Conservation (phyloP, 2,888 invertebrate genomes). For the Halictus quadricinctus region DNA sequence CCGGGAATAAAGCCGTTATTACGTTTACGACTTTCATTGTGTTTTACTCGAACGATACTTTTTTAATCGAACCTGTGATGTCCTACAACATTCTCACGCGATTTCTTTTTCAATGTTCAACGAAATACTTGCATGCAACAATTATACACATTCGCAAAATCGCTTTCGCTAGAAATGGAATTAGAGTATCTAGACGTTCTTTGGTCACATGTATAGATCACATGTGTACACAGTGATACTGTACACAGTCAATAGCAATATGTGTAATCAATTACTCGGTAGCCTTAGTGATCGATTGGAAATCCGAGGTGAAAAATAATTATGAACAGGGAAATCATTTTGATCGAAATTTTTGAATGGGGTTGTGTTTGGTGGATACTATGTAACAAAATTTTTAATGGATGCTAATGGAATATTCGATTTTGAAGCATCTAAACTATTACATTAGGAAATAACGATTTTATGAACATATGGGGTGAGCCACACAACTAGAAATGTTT, state of each 20-base stretch:
- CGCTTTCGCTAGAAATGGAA: slow-evolving; percentile 35
- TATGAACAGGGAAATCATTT: background rate
- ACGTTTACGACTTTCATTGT: background rate
- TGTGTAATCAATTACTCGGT: background rate
- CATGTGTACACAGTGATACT: background rate
- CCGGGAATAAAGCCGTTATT: background rate
- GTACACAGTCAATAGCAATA: background rate
- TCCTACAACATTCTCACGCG: background rate
- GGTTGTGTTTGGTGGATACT: too few species aligned
- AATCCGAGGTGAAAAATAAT: background rate
- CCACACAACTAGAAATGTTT: too few species aligned
- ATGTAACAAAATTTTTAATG: too few species aligned
- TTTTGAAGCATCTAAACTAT: too few species aligned
- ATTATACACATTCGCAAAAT: slow-evolving; percentile 37
- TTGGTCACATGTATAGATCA: slow-evolving; percentile 5
- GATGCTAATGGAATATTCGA: too few species aligned
- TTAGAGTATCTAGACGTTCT: slow-evolving; percentile 10
- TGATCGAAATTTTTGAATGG: background rate
- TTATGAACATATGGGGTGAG: too few species aligned
- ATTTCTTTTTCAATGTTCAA: background rate
- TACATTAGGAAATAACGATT: too few species aligned
- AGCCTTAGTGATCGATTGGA: background rate
- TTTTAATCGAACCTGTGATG: background rate
- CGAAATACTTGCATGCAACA: slow-evolving; percentile 43
- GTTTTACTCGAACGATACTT: background rate